phyloP scores from a whole-genome alignment of 2,113 vertebrate genomes.

The Neoarius graeffei region DNA sequence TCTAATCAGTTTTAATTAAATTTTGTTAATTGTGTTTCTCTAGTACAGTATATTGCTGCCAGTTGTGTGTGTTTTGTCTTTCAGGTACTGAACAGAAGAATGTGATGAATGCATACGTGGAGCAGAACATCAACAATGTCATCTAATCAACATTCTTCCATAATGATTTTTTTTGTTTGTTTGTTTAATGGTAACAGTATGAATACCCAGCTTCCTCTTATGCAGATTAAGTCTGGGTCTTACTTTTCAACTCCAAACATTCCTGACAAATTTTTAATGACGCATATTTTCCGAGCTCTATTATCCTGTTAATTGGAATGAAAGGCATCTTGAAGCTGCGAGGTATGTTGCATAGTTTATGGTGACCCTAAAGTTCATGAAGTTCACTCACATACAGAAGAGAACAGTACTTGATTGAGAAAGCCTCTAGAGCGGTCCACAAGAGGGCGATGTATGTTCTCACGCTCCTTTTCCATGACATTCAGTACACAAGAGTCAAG shows the following conservation, averaged over 20 bases:
- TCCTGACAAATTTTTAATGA: constrained; percentile 32
- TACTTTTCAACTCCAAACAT: constrained; percentile 39
- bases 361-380: neutral
- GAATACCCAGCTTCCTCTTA: constrained; percentile 23
- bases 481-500: neutral
- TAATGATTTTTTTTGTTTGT: constrained; percentile 53
- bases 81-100: constrained; percentile 37
- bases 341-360: constrained; percentile 25
- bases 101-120: constrained; percentile 42
- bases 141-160: constrained; percentile 55
- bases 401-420: neutral
- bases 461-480: neutral
- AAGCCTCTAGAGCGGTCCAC: constrained; percentile 28
- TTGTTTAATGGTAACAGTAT: constrained; percentile 21
- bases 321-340: constrained; percentile 16
- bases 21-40: constrained; percentile 44
- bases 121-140: constrained; percentile 45
- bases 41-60: constrained; percentile 17
- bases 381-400: neutral
- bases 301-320: constrained; percentile 23
- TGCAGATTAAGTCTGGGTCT: constrained; percentile 27
- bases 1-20: constrained; percentile 50
- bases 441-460: constrained; percentile 46
- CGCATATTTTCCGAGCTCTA: neutral
- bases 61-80: constrained; percentile 37